Percentiles rank a stretch among this genome's conserved stretches.
Conservation (phyloP, 2,113 vertebrate genomes). For the Chiloscyllium plagiosum region DNA sequence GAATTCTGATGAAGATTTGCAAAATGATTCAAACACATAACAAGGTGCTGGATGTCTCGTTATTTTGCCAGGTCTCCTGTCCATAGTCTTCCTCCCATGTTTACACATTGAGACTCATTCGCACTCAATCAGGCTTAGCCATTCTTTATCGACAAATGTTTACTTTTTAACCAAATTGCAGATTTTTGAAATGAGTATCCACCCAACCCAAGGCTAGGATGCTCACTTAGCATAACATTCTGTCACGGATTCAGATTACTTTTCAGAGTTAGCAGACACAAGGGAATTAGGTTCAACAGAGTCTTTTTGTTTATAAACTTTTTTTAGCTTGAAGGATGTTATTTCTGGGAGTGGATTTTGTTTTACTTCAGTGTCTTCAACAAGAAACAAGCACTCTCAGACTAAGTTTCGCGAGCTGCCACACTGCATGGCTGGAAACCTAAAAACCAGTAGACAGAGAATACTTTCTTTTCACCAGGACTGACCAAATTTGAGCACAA, state of each 20-base stretch:
- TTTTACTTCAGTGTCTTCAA: background rate
- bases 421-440: background rate
- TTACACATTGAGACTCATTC: background rate
- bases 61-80: background rate
- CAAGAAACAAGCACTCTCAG: background rate
- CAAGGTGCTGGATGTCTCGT: background rate
- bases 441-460: background rate
- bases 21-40: background rate
- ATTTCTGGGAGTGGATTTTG: background rate
- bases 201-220: background rate
- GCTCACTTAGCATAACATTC: background rate
- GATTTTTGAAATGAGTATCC: background rate
- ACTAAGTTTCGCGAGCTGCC: background rate
- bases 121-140: background rate
- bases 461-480: background rate
- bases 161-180: background rate
- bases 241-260: background rate
- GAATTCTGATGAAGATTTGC: background rate
- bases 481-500: background rate
- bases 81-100: background rate
- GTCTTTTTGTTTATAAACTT: background rate
- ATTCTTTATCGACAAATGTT: background rate
- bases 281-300: background rate
- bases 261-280: background rate
- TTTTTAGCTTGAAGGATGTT: background rate